Evolutionary conservation across 2,113 vertebrate species (phyloP).

Genomic region (Progne subis): DNA sequence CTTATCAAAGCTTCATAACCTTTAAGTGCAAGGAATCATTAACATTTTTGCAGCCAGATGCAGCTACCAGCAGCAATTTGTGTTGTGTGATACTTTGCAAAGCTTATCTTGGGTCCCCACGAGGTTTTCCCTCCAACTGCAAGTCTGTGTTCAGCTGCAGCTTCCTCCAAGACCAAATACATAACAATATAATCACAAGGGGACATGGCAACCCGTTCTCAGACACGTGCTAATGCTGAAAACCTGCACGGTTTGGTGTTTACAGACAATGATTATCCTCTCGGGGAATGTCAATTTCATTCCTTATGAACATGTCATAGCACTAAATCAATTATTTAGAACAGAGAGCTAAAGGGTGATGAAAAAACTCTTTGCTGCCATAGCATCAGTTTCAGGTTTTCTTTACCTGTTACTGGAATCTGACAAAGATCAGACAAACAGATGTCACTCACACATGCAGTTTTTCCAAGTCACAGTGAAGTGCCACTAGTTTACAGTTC

Average conservation of each 20-base stretch:
- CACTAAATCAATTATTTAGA: neutral
- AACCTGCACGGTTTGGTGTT: neutral
- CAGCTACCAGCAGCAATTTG: neutral
- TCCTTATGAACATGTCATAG: neutral
- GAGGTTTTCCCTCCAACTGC: neutral
- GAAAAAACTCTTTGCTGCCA: neutral
- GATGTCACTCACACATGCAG: neutral
- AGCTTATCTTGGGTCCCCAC: neutral
- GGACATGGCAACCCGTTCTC: neutral
- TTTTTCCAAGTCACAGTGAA: neutral
- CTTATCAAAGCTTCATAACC: neutral
- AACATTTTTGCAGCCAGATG: neutral
- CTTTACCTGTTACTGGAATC: neutral
- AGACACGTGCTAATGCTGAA: neutral
- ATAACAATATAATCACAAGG: fast-evolving
- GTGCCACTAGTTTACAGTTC: neutral
- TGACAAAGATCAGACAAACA: neutral
- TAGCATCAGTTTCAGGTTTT: neutral
- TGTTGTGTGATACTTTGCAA: neutral
- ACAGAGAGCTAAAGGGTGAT: neutral
- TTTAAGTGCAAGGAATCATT: neutral
- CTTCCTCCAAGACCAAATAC: neutral
- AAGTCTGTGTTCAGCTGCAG: neutral
- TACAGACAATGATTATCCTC: neutral
- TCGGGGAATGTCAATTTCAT: neutral